Conservation (phyloP, 2,113 vertebrate species). For the Theropithecus gelada region DNA sequence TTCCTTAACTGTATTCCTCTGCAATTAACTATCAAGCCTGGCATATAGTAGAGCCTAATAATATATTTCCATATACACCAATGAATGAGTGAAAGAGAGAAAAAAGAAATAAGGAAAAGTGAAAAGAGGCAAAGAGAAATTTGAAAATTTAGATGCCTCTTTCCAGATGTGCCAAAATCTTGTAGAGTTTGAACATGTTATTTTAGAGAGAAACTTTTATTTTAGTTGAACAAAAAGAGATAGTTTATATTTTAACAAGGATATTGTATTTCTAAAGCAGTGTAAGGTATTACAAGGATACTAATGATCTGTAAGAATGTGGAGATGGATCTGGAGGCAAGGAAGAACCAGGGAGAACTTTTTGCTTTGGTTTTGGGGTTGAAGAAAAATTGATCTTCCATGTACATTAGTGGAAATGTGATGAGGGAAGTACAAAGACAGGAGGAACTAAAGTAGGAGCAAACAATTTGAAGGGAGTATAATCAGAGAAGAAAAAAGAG, state of each 20-base stretch:
- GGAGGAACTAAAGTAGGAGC: not conserved
- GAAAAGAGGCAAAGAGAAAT: not conserved
- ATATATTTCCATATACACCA: not conserved
- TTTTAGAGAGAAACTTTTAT: not conserved
- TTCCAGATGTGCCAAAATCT: not conserved
- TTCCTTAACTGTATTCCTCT: not conserved
- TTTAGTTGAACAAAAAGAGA: not conserved
- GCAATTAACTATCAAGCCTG: not conserved
- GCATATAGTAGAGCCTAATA: not conserved
- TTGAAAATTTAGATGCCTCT: not conserved
- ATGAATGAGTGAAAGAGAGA: not conserved
- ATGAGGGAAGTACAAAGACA: not conserved
- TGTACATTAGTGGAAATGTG: not conserved
- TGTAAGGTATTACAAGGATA: not conserved
- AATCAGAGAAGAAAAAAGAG: not conserved
- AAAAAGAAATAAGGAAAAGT: not conserved
- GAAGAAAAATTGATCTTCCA: not conserved
- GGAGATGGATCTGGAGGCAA: not conserved
- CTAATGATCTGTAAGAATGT: not conserved
- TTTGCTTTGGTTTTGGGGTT: not conserved
- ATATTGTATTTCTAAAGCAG: not conserved
- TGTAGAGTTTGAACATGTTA: not conserved
- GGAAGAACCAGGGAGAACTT: not conserved
- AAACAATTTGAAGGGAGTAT: not conserved
- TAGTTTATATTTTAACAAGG: not conserved